Evolutionary conservation across 2,797 vertebrate species (phyloP).

Genomic region (Pempheris klunzingeri): DNA sequence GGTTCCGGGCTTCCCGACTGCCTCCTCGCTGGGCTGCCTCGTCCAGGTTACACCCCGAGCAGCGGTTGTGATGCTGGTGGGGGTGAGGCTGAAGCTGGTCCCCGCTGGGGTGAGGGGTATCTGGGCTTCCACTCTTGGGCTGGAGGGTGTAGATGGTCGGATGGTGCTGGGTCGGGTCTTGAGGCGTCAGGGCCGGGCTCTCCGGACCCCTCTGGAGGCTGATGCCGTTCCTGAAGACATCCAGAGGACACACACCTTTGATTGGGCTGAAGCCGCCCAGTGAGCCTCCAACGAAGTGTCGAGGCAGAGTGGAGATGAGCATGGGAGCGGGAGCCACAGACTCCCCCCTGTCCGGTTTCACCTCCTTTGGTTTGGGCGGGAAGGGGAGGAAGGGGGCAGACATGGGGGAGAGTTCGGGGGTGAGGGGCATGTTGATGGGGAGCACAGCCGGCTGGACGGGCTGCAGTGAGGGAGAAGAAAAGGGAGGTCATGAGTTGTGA

Average conservation of each 20-base stretch:
- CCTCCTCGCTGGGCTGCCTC: constrained; percentile 54
- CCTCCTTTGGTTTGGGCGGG: constrained; percentile 67
- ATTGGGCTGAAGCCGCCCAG: constrained; percentile 82
- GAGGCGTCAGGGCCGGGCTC: constrained; percentile 65
- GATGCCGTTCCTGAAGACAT: constrained; percentile 78
- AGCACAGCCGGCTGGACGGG: constrained; percentile 67
- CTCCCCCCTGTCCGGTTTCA: constrained; percentile 48
- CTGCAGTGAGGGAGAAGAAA: constrained; percentile 30
- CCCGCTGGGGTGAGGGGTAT: constrained; percentile 51
- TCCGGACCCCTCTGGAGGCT: constrained; percentile 72
- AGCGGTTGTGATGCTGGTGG: constrained; percentile 69
- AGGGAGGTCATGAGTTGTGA: constrained; percentile 8
- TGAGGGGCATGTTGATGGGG: constrained; percentile 72
- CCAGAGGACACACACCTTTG: constrained; percentile 84
- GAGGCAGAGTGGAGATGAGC: constrained; percentile 68
- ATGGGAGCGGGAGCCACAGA: background rate
- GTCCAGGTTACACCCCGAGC: constrained; percentile 71
- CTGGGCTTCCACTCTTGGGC: constrained; percentile 63
- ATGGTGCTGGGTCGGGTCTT: constrained; percentile 66
- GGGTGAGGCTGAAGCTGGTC: constrained; percentile 51
- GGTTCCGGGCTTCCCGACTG: constrained; percentile 53
- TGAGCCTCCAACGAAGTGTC: constrained; percentile 73
- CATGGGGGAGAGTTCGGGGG: constrained; percentile 79
- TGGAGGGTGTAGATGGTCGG: constrained; percentile 70
- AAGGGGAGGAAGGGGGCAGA: constrained; percentile 68